phyloP scores from a whole-genome alignment of 2,888 invertebrate species.

The Lissocephala sabroskyi region DNA sequence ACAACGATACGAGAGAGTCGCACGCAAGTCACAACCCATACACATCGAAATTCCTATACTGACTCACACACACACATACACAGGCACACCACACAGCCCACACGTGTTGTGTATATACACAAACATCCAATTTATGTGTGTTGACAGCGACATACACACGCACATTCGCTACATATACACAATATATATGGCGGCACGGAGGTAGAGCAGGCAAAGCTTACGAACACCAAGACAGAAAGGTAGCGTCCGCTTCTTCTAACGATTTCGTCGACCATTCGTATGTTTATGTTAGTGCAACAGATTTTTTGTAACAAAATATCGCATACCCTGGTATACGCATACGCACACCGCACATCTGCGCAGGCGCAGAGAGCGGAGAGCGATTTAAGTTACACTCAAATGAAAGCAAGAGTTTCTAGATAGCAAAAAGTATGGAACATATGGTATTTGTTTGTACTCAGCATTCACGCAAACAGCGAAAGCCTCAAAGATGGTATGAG shows the following conservation, averaged over 20 bases:
- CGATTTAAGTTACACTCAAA: conserved; percentile 35
- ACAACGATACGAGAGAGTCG: conserved; percentile 6
- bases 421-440: conserved; percentile 47
- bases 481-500: too few species aligned
- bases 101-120: background rate
- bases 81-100: background rate
- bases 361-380: conserved; percentile 30
- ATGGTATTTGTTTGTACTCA: conserved; percentile 55
- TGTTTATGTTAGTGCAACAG: conserved; percentile 40
- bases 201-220: conserved; percentile 10
- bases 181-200: conserved; percentile 5
- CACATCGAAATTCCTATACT: conserved; percentile 9
- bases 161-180: conserved; percentile 12
- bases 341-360: conserved; percentile 21
- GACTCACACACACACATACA: conserved; percentile 4
- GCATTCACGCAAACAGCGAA: background rate
- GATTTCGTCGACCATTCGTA: conserved; percentile 15
- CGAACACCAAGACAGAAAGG: background rate
- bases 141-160: conserved; percentile 2
- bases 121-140: background rate
- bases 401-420: conserved; percentile 56
- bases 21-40: conserved; percentile 2
- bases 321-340: conserved; percentile 19
- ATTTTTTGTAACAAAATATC: conserved; percentile 62
- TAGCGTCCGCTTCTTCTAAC: conserved; percentile 33